Percentiles rank a stretch among this genome's conserved stretches.
Evolutionary conservation across 1,140 invertebrate species (phyloP).

Genomic region (Ectropis grisescens): DNA sequence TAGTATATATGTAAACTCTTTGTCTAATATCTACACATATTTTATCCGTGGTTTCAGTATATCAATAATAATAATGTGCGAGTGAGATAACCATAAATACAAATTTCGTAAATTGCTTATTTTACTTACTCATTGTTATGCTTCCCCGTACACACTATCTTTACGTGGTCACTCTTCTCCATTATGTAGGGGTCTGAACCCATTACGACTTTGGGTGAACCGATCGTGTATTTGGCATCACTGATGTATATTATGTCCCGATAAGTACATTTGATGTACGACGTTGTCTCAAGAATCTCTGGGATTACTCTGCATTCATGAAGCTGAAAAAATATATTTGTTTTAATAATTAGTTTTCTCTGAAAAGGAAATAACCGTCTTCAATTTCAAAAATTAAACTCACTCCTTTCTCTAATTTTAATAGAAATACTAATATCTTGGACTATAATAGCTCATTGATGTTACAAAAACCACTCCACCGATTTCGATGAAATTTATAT

Average conservation of each 20-base stretch:
- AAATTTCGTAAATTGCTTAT: too few relatives aligned
- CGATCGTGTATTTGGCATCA: constrained; percentile 26
- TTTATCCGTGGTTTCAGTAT: too few relatives aligned
- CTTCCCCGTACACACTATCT: constrained; percentile 33
- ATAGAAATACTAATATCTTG: too few relatives aligned
- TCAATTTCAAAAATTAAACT: neutral
- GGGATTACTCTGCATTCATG: constrained; percentile 34
- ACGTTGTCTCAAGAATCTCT: constrained; percentile 23
- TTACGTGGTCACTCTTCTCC: constrained; percentile 39
- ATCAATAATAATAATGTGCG: too few relatives aligned
- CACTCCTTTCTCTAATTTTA: neutral
- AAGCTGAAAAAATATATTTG: constrained; percentile 25
- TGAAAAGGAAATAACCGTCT: neutral
- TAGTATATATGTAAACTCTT: too few relatives aligned
- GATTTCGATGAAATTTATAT: too few relatives aligned
- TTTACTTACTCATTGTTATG: constrained; percentile 25
- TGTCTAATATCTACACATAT: too few relatives aligned
- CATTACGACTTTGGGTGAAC: constrained; percentile 9
- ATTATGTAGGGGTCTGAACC: constrained; percentile 22
- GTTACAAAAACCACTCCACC: too few relatives aligned
- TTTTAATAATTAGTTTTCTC: neutral
- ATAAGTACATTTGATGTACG: constrained; percentile 32
- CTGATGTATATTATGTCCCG: constrained; percentile 38
- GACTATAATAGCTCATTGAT: too few relatives aligned
- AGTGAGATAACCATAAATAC: too few relatives aligned